Conservation (phyloP, 1,140 invertebrate genomes). For the Chrysomallon squamiferum region DNA sequence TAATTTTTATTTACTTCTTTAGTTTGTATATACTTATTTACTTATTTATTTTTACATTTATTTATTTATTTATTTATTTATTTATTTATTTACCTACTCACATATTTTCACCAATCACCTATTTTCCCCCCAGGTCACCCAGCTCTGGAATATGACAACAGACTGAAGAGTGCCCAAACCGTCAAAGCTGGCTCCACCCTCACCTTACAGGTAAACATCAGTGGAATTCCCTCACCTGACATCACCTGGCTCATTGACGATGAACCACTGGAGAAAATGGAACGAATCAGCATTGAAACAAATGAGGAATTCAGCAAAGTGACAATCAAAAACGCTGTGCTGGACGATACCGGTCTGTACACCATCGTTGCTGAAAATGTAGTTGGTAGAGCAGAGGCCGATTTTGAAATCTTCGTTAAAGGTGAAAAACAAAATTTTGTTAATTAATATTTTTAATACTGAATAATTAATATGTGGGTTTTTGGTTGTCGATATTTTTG, state of each 20-base stretch:
- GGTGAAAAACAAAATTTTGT: constrained; percentile 65
- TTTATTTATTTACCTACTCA: too few species aligned
- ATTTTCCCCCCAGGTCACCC: constrained; percentile 61
- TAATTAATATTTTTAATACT: too few species aligned
- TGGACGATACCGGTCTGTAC: constrained; percentile 56
- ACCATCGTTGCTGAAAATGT: constrained; percentile 58
- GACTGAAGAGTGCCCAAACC: constrained; percentile 51
- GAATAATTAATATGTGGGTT: too few species aligned
- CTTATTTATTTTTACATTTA: too few species aligned
- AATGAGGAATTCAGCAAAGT: constrained; percentile 49
- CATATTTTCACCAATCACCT: too few species aligned
- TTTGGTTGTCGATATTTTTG: neutral
- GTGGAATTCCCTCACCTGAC: constrained; percentile 90
- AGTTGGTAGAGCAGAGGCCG: constrained; percentile 55
- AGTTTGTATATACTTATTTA: too few species aligned
- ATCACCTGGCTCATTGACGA: constrained; percentile 87
- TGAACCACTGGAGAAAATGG: constrained; percentile 63
- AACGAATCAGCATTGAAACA: constrained; percentile 49
- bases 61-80: too few species aligned
- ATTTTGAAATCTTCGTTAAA: constrained; percentile 63
- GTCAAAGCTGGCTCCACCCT: constrained; percentile 57
- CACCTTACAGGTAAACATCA: constrained; percentile 67
- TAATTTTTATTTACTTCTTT: too few species aligned
- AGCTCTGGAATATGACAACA: constrained; percentile 56
- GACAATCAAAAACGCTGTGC: constrained; percentile 52